Conservation (phyloP, 2,888 invertebrate genomes). For the Eupithecia inturbata region DNA sequence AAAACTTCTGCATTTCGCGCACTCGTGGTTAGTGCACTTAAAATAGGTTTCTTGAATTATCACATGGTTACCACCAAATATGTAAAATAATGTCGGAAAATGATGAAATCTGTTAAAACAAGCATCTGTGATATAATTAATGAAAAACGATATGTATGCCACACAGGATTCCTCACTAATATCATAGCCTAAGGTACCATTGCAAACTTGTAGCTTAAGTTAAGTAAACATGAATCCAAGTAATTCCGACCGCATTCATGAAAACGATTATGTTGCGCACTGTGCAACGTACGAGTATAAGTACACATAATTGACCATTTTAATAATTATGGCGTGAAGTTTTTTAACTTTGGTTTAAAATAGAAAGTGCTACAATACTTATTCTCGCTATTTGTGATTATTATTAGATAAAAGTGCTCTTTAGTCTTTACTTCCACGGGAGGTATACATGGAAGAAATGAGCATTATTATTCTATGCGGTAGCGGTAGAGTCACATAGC, state of each 20-base stretch:
- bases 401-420: no score
- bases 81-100: background rate
- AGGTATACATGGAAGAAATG: conserved; percentile 7
- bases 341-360: background rate
- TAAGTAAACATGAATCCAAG: background rate
- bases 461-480: conserved; percentile 2
- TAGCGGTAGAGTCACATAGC: background rate
- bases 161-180: background rate
- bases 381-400: background rate
- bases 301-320: background rate
- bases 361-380: background rate
- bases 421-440: no score
- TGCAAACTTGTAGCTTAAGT: background rate
- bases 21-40: conserved; percentile 20
- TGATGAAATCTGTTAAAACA: conserved; percentile 11
- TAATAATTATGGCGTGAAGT: background rate
- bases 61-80: background rate
- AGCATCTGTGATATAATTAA: background rate
- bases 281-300: background rate
- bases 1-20: conserved; percentile 40
- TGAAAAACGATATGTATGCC: background rate
- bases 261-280: background rate
- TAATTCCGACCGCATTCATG: background rate
- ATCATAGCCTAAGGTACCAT: background rate
- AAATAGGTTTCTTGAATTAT: background rate